These are phyloP conservation scores for Drosophila vallismaia DNA, from an alignment of 2,888 invertebrate genomes.

Conservation along the genomic window DNA sequence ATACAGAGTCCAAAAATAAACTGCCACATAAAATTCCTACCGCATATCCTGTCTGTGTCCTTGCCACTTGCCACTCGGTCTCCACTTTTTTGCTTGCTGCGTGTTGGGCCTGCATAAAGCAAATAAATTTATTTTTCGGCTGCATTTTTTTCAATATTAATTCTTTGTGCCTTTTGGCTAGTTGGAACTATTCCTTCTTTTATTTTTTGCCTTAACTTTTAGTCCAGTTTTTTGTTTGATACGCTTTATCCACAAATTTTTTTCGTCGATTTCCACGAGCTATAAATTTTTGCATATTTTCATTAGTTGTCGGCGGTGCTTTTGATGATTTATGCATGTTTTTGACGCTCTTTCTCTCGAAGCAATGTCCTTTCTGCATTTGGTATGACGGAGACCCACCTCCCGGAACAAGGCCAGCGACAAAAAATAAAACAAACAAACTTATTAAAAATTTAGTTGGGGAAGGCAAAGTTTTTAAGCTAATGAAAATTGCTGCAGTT, in stretches of 20 bases:
- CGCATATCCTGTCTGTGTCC: conserved; percentile 60
- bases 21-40: conserved; percentile 75
- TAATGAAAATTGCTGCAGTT: conserved; percentile 61
- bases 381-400: conserved; percentile 3
- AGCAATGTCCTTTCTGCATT: conserved; percentile 31
- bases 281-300: conserved; percentile 77
- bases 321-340: conserved; percentile 79
- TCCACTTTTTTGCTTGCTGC: conserved; percentile 45
- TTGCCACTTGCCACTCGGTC: conserved; percentile 35
- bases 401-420: conserved; percentile 7
- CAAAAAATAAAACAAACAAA: conserved; percentile 52
- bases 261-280: conserved; percentile 53
- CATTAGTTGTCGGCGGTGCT: conserved; percentile 75
- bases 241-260: conserved; percentile 24
- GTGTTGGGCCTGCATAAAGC: conserved; percentile 60
- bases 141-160: conserved; percentile 68
- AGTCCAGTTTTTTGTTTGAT: conserved; percentile 27
- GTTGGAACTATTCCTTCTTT: conserved; percentile 22
- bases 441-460: conserved; percentile 67
- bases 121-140: conserved; percentile 70
- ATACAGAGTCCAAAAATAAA: conserved; percentile 75
- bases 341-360: conserved; percentile 51
- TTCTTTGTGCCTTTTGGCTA: conserved; percentile 45
- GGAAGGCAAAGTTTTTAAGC: conserved; percentile 66
- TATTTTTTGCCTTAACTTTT: conserved; percentile 19